These are phyloP conservation scores for Gymnocypris eckloni DNA, from an alignment of 2,797 vertebrate genomes.

Conservation along the genomic window DNA sequence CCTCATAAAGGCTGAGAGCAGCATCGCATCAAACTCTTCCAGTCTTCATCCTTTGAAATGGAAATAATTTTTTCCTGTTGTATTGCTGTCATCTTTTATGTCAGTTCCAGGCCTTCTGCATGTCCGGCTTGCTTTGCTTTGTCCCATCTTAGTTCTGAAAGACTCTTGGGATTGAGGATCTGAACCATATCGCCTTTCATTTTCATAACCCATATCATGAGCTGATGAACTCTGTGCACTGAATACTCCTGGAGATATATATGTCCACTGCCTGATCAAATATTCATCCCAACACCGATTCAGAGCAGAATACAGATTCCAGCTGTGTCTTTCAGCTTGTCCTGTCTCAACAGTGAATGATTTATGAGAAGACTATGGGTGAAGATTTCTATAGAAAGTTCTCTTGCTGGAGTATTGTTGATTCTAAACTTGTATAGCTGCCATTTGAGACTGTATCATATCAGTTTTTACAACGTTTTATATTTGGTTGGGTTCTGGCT, in stretches of 20 bases:
- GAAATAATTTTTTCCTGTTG: conserved; percentile 18
- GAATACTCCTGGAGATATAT: neutral
- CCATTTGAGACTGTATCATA: too few species aligned
- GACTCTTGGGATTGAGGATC: neutral
- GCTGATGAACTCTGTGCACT: neutral
- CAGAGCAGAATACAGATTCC: conserved; percentile 25
- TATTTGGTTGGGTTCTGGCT: neutral
- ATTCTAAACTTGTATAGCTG: neutral
- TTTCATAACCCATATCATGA: neutral
- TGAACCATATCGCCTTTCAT: neutral
- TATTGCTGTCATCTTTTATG: neutral
- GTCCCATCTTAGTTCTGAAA: neutral
- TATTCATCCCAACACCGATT: conserved; percentile 12
- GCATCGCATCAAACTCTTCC: neutral
- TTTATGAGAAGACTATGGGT: conserved; percentile 1
- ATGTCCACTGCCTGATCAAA: conserved; percentile 2
- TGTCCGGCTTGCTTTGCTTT: neutral
- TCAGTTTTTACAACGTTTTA: neutral
- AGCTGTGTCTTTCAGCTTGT: conserved; percentile 5
- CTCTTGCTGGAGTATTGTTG: neutral
- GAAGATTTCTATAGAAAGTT: neutral
- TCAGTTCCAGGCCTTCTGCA: neutral
- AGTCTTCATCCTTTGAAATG: conserved; percentile 19
- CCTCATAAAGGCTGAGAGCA: neutral
- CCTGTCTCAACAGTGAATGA: conserved; percentile 15